Percentiles rank a stretch among this genome's conserved stretches.
Evolutionary conservation across 2,113 vertebrate genomes (phyloP).

Genomic region (Sylvia atricapilla): DNA sequence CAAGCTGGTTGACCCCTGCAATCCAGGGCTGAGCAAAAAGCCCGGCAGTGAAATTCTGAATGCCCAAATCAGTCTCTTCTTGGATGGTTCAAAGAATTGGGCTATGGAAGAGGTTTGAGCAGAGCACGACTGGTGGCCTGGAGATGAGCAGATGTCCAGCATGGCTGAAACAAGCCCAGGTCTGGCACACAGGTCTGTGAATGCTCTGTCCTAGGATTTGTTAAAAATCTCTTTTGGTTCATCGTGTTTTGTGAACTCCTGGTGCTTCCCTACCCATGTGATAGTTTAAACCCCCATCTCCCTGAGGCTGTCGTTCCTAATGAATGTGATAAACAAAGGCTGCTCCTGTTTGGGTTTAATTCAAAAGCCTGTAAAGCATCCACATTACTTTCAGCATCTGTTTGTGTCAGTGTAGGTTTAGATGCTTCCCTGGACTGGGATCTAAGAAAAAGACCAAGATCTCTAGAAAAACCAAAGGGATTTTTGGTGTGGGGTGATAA

Average conservation of each 20-base stretch:
- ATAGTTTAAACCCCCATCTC: neutral
- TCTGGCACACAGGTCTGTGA: rapidly evolving
- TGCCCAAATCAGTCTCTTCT: neutral
- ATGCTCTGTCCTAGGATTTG: rapidly evolving
- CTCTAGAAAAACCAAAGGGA: neutral
- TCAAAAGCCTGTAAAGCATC: neutral
- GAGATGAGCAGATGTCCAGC: neutral
- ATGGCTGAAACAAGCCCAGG: neutral
- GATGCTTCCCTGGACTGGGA: neutral
- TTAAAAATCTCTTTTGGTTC: neutral
- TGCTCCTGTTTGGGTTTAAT: neutral
- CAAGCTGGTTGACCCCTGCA: neutral
- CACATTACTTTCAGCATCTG: neutral
- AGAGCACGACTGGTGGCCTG: neutral
- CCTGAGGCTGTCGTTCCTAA: neutral
- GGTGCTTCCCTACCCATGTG: neutral
- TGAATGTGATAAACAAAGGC: neutral
- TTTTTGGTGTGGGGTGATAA: neutral
- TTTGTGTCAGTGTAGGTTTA: neutral
- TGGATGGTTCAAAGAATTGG: neutral
- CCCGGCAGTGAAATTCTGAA: neutral
- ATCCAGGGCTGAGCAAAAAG: neutral
- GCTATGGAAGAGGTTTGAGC: neutral
- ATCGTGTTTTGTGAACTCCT: neutral
- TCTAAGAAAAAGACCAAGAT: neutral